Percentiles rank a stretch among this genome's conserved stretches.
These are phyloP conservation scores for Neelides sp. DNA, from an alignment of 1,140 invertebrate genomes.

Conservation along the genomic window DNA sequence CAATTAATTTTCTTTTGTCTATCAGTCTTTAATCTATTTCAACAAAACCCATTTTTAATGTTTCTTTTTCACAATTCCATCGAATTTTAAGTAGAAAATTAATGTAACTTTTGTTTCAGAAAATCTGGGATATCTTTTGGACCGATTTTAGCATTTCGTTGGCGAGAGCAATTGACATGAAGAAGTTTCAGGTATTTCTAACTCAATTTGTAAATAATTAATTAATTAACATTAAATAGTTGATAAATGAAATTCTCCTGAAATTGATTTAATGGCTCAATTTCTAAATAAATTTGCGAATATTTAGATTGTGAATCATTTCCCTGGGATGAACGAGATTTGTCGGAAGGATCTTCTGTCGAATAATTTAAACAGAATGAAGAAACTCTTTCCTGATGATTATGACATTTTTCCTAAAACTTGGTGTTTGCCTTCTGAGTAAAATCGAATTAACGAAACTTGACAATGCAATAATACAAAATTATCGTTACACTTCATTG, in stretches of 20 bases:
- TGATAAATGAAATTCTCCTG: neutral
- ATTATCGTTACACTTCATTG: neutral
- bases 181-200: slow-evolving; percentile 54
- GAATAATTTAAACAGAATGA: slow-evolving; percentile 72
- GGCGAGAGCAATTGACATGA: slow-evolving; percentile 76
- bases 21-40: too few relatives aligned
- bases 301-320: slow-evolving; percentile 72
- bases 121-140: slow-evolving; percentile 81
- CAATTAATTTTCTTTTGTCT: too few relatives aligned
- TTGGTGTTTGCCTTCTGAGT: slow-evolving; percentile 82
- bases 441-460: slow-evolving; percentile 37
- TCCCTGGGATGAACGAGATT: slow-evolving; percentile 80
- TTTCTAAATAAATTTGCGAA: slow-evolving; percentile 12
- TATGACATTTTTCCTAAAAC: slow-evolving; percentile 85
- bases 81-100: too few relatives aligned
- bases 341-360: slow-evolving; percentile 75
- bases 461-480: too few relatives aligned
- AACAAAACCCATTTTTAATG: too few relatives aligned
- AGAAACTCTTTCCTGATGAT: slow-evolving; percentile 69
- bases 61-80: too few relatives aligned
- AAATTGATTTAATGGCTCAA: neutral
- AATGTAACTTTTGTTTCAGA: too few relatives aligned
- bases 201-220: too few relatives aligned
- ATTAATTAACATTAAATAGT: neutral
- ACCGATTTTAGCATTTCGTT: slow-evolving; percentile 70